These are phyloP conservation scores for Lamprologus lemairii DNA, from an alignment of 2,113 vertebrate genomes.

Conservation along the genomic window DNA sequence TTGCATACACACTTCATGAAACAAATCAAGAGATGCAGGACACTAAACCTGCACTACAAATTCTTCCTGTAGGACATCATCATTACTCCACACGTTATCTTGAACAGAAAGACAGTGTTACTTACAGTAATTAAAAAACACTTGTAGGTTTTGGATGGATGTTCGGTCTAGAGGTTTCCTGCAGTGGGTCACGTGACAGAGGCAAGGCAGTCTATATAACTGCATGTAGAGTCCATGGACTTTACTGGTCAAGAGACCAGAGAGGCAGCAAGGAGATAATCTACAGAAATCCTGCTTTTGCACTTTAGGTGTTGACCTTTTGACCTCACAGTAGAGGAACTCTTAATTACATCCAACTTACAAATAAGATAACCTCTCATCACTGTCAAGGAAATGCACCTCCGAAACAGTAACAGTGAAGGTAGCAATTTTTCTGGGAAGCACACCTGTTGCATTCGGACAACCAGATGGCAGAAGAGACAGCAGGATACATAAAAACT, in stretches of 20 bases:
- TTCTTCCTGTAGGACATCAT: neutral
- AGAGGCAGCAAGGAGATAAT: neutral
- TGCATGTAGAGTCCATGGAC: neutral
- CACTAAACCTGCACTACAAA: neutral
- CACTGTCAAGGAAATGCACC: neutral
- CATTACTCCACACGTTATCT: neutral
- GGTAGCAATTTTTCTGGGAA: neutral
- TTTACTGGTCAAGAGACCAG: neutral
- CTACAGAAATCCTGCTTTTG: neutral
- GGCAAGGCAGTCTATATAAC: neutral
- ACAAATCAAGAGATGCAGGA: neutral
- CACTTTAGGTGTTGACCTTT: slow-evolving; percentile 3
- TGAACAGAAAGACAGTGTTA: neutral
- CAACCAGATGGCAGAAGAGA: neutral
- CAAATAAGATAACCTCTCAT: neutral
- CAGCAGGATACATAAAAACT: neutral
- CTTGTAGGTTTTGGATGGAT: neutral
- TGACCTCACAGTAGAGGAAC: neutral
- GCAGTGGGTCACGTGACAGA: neutral
- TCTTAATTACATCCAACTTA: neutral
- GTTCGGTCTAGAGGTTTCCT: neutral
- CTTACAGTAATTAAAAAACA: neutral
- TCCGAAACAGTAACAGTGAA: neutral
- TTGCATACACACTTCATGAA: neutral
- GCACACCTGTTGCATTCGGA: slow-evolving; percentile 11